These are phyloP conservation scores for Polydrusus cervinus DNA, from an alignment of 2,888 invertebrate species.

Conservation along the genomic window DNA sequence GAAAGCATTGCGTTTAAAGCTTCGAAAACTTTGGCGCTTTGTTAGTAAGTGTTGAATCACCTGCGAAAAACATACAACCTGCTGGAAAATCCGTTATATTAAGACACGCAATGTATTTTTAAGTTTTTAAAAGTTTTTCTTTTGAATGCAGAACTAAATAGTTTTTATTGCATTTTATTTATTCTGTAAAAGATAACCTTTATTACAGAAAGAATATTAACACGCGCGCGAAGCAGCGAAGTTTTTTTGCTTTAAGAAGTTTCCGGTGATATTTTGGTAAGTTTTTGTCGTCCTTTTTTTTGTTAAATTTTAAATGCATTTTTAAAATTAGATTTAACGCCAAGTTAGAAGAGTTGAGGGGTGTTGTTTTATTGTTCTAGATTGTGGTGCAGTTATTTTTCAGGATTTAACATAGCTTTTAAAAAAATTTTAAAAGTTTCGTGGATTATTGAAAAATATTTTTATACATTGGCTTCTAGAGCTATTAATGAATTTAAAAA, in stretches of 20 bases:
- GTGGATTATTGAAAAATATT: no score
- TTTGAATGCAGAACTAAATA: background rate
- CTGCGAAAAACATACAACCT: slow-evolving; percentile 44
- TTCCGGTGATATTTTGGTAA: background rate
- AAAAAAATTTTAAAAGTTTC: no score
- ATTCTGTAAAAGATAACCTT: background rate
- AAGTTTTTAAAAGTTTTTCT: slow-evolving; percentile 1
- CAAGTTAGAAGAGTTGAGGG: no score
- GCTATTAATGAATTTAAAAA: no score
- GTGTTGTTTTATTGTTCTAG: background rate
- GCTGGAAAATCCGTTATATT: slow-evolving; percentile 2
- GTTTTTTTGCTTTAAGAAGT: background rate
- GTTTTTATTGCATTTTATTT: slow-evolving; percentile 7
- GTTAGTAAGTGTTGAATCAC: slow-evolving; percentile 49
- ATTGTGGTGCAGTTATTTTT: background rate
- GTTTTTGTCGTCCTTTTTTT: background rate
- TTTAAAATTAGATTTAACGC: no score
- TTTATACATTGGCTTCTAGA: no score
- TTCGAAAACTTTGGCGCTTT: slow-evolving; percentile 44
- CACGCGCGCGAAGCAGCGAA: background rate
- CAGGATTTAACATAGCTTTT: no score
- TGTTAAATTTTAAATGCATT: no score
- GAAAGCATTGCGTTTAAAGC: slow-evolving; percentile 41
- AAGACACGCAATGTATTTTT: slow-evolving; percentile 5
- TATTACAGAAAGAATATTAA: background rate